phyloP scores from a whole-genome alignment of 2,113 vertebrate species.

The Campylorhamphus procurvoides region DNA sequence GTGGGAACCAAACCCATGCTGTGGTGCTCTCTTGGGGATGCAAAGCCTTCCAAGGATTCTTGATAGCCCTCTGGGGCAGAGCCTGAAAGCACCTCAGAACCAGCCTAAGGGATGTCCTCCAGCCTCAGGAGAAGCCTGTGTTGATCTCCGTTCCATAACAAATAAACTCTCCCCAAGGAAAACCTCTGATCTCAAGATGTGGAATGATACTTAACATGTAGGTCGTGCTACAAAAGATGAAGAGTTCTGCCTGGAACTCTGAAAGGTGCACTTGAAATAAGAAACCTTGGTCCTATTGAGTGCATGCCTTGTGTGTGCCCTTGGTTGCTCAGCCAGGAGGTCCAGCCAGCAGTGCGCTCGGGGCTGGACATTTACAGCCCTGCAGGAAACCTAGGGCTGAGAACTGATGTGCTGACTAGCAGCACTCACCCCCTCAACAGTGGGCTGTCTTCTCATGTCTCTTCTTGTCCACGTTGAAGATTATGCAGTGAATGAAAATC shows the following conservation, averaged over 20 bases:
- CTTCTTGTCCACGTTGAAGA: neutral
- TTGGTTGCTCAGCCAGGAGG: neutral
- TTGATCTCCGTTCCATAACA: neutral
- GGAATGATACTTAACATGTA: neutral
- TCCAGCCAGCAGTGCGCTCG: neutral
- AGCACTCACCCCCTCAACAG: fast-evolving
- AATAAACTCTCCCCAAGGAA: neutral
- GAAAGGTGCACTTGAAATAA: neutral
- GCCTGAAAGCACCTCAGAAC: neutral
- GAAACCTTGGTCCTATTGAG: neutral
- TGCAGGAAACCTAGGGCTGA: neutral
- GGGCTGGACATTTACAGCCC: neutral
- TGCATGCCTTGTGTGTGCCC: neutral
- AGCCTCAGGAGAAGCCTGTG: neutral
- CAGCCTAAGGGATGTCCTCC: neutral
- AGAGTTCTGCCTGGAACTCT: neutral
- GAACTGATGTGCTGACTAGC: neutral
- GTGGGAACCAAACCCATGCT: fast-evolving
- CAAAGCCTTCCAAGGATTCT: neutral
- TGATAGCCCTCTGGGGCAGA: neutral
- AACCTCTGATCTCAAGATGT: neutral
- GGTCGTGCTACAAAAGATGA: neutral
- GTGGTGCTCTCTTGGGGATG: neutral
- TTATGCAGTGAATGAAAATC: neutral
- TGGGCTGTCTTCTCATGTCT: neutral